phyloP scores from a whole-genome alignment of 2,888 invertebrate species.

The Alentia gelatinosa region DNA sequence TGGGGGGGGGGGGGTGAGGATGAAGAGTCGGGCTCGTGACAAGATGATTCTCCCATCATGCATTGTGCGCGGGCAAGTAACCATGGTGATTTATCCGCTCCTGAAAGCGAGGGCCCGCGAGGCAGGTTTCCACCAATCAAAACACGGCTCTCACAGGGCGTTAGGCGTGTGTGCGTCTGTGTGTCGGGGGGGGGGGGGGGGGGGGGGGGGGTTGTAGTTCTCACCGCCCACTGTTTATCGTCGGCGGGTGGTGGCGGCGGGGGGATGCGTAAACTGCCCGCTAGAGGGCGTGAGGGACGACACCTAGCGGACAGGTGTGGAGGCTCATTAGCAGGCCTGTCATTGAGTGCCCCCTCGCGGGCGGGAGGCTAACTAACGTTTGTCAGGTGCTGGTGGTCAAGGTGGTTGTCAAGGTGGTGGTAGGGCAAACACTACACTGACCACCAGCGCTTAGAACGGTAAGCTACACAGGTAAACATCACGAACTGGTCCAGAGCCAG shows the following conservation, averaged over 20 bases:
- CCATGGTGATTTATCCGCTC: constrained; percentile 39
- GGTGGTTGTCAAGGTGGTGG: background rate
- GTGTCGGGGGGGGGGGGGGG: background rate
- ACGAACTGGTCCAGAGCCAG: no score
- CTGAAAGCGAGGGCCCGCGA: constrained; percentile 34
- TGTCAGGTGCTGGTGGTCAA: background rate
- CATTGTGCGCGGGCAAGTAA: constrained; percentile 18
- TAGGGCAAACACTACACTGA: no score
- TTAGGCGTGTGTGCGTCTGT: background rate
- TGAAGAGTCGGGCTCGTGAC: background rate
- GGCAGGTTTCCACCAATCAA: constrained; percentile 30
- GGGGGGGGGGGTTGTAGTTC: background rate
- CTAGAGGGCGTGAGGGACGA: background rate
- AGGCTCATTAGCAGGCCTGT: background rate
- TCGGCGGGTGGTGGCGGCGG: background rate
- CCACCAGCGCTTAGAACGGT: no score
- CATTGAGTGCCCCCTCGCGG: background rate
- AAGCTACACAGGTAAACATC: no score
- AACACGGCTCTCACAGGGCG: background rate
- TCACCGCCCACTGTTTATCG: background rate
- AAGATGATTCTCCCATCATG: constrained; percentile 38
- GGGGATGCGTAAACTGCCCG: background rate
- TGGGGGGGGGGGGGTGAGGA: background rate
- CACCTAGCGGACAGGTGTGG: background rate
- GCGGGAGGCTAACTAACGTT: background rate